A percentile compares a stretch with the other conserved stretches of the same genome.
Evolutionary conservation across 2,797 vertebrate species (phyloP).

Genomic region (Sebastes diaconus): DNA sequence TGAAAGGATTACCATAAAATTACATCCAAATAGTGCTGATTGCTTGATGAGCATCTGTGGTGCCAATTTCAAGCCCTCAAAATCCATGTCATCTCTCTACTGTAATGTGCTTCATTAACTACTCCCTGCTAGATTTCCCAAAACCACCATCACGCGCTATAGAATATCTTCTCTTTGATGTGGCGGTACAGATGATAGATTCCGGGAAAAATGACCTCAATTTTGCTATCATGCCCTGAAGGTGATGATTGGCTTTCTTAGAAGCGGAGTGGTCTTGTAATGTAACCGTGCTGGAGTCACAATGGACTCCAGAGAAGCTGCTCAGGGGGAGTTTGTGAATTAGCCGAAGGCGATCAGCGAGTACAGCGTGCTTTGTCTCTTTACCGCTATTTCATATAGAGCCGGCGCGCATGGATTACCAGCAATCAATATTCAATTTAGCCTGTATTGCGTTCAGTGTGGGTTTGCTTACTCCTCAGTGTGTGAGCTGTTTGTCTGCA

Average conservation of each 20-base stretch:
- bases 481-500: conserved; percentile 35
- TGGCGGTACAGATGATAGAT: conserved; percentile 54
- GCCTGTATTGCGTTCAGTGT: conserved; percentile 8
- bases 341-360: conserved; percentile 36
- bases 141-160: conserved; percentile 21
- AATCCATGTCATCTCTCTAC: conserved; percentile 61
- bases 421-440: conserved; percentile 73
- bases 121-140: conserved; percentile 43
- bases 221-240: conserved; percentile 31
- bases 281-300: conserved; percentile 15
- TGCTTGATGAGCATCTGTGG: conserved; percentile 73
- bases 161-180: conserved; percentile 36
- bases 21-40: conserved; percentile 71
- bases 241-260: conserved; percentile 51
- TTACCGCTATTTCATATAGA: conserved; percentile 54
- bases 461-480: conserved; percentile 41
- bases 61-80: conserved; percentile 69
- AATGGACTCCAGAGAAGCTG: conserved; percentile 30
- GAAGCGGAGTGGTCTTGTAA: conserved; percentile 16
- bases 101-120: conserved; percentile 68
- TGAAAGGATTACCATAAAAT: conserved; percentile 78
- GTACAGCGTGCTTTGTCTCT: conserved; percentile 32
- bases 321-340: conserved; percentile 26
- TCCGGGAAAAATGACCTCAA: conserved; percentile 23
- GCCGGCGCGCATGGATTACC: conserved; percentile 52